Base-by-base conservation (phyloP, 1,140 invertebrate genomes). In the Galleria mellonella region DNA sequence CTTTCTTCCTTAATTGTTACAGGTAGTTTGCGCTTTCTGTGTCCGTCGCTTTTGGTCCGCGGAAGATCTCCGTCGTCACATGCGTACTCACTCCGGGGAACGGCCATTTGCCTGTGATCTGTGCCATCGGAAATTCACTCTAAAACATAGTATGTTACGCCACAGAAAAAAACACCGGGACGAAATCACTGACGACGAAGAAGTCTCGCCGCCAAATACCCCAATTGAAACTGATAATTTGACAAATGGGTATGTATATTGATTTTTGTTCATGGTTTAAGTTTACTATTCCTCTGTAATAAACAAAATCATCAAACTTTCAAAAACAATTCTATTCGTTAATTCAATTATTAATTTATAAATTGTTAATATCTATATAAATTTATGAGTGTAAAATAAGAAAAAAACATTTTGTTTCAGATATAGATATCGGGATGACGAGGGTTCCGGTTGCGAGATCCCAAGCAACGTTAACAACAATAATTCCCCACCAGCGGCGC, bases 101-200 rank as follows among this genome's bases (percentile, higher is more conserved):
- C 78, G 94, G 0, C 91, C 91, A 0, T 95, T 94, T 68, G 90
- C 92, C 31, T 96, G 94, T 56, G 92, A 94, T 62, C 91, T 95
- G 8, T 97, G 96, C 67, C 81, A 90, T 8, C 85, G 94, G 3
- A 89, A 93, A 41, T 97, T 97, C 84, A 97, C 95, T 0, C 85
- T 97, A n/a, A 97, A 97, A 63, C 95, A 97, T 85, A 96, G 94
- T 72, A 97, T 97, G 95, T 89, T 97, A 40, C 89, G 96, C 1
- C 96, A 97, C 72, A 88, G 95, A 33, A 96, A 96, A 78, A 97
- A 96, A 70, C 94, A 96, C 64, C 76, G 87, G 1, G 83, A 79
- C 17, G 84, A 88, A 14, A 64, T 78, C 61, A 64, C 84, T 57
- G 62, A 87, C 72, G 87, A 87, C 11, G 89, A 90, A 27, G 88